These are phyloP conservation scores for Phoxinus dragarum DNA, from an alignment of 2,797 vertebrate genomes.

Conservation along the genomic window DNA sequence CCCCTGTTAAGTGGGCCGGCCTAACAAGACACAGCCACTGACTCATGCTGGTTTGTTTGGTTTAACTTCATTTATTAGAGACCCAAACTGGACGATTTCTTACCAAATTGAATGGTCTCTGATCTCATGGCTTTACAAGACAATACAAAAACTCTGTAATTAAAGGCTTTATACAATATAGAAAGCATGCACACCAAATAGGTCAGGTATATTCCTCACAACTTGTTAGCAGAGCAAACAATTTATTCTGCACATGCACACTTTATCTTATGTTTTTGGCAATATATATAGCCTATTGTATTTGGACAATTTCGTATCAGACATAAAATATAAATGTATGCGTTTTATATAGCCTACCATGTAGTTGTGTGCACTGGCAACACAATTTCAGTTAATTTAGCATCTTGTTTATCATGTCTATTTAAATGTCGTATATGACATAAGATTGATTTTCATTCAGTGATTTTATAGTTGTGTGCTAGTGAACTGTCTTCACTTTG, in stretches of 20 bases:
- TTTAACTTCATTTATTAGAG: conserved; percentile 62
- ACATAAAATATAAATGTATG: background rate
- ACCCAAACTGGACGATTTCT: conserved; percentile 3
- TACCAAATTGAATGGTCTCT: conserved; percentile 36
- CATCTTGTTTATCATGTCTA: background rate
- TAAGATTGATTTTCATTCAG: background rate
- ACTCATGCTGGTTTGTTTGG: conserved; percentile 64
- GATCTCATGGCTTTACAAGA: conserved; percentile 22
- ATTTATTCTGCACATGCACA: background rate
- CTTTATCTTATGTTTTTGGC: background rate
- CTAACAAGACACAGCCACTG: conserved; percentile 69
- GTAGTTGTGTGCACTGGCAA: background rate
- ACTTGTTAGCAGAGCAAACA: background rate
- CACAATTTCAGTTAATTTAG: background rate
- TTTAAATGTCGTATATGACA: background rate
- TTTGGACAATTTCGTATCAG: background rate
- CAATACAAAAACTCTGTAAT: background rate
- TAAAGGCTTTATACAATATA: background rate
- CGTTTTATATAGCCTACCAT: background rate
- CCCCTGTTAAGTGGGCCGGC: conserved; percentile 77
- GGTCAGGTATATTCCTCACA: background rate
- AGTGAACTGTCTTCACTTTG: background rate
- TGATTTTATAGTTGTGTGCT: background rate
- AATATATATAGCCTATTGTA: no score
- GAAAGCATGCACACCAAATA: background rate